Percentiles rank a stretch among this genome's conserved stretches.
Evolutionary conservation across 2,797 vertebrate genomes (phyloP).

Genomic region (Acanthopagrus latus): DNA sequence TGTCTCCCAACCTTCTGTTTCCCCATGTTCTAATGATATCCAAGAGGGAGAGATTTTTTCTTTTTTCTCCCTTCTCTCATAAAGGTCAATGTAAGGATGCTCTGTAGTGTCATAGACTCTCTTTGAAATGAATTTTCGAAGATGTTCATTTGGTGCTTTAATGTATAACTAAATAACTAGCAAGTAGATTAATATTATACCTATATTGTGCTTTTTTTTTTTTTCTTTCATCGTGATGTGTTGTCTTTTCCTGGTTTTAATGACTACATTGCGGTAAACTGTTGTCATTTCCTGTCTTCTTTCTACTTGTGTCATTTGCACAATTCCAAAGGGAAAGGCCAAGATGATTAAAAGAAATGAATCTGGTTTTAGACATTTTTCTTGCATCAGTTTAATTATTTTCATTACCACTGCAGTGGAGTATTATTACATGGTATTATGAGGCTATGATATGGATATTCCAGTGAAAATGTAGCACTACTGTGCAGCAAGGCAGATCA

Average conservation of each 20-base stretch:
- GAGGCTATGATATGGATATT: slow-evolving; percentile 42
- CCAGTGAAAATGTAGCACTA: slow-evolving; percentile 52
- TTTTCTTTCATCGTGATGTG: too few relatives aligned
- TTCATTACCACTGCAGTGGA: slow-evolving; percentile 25
- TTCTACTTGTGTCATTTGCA: slow-evolving; percentile 1
- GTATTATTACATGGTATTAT: slow-evolving; percentile 7
- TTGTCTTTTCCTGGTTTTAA: too few relatives aligned
- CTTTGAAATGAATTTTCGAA: slow-evolving; percentile 20
- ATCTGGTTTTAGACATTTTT: slow-evolving; percentile 14
- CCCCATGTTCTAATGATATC: slow-evolving; percentile 79
- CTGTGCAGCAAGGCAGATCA: slow-evolving; percentile 66
- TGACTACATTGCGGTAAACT: too few relatives aligned
- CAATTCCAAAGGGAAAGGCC: slow-evolving; percentile 13
- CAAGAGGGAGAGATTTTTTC: slow-evolving; percentile 57
- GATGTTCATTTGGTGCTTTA: background rate
- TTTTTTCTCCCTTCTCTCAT: slow-evolving; percentile 32
- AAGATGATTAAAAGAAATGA: background rate
- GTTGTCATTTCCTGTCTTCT: background rate
- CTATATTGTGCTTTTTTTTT: too few relatives aligned
- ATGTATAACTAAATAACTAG: background rate
- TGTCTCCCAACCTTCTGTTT: slow-evolving; percentile 88
- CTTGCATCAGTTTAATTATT: slow-evolving; percentile 30
- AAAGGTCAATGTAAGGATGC: slow-evolving; percentile 67
- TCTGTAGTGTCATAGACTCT: slow-evolving; percentile 3
- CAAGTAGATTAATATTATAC: too few relatives aligned